phyloP scores from a whole-genome alignment of 2,797 vertebrate genomes.

The Spinus olivaceus region DNA sequence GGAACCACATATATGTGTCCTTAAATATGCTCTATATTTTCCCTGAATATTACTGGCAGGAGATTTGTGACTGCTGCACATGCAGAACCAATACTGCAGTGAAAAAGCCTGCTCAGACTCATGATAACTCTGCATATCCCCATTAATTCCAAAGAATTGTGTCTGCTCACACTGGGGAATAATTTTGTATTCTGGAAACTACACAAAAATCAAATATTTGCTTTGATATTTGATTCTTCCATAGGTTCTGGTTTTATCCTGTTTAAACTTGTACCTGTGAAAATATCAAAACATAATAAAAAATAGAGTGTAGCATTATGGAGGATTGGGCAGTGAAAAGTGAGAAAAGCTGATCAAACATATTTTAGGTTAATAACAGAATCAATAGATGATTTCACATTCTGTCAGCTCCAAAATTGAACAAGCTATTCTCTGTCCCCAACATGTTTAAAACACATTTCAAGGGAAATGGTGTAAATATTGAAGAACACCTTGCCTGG shows the following conservation, averaged over 20 bases:
- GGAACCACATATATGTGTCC: not conserved
- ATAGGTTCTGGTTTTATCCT: not conserved
- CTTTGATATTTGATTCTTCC: slow-evolving; percentile 16
- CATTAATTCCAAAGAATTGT: not conserved
- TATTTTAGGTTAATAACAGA: slow-evolving; percentile 39
- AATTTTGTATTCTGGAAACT: not conserved
- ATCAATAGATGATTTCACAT: slow-evolving; percentile 31
- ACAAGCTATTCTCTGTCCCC: not conserved
- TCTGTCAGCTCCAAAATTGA: not conserved
- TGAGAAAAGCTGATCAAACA: slow-evolving; percentile 31
- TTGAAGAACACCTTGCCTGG: slow-evolving; percentile 4
- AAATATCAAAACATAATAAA: not conserved
- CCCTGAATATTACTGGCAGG: not conserved
- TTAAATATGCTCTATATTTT: not conserved
- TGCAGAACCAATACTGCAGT: not conserved
- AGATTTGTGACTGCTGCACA: not conserved
- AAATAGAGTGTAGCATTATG: not conserved
- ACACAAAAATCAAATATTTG: slow-evolving; percentile 27
- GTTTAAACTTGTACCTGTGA: not conserved
- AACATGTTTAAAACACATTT: not conserved
- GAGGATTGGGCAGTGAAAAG: not conserved
- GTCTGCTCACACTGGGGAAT: not conserved
- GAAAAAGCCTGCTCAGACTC: not conserved
- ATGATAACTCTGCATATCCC: not conserved
- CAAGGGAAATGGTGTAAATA: slow-evolving; percentile 10